A percentile compares a stretch with the other conserved stretches of the same genome.
These are phyloP conservation scores for Eupithecia pulchellata DNA, from an alignment of 2,888 invertebrate species.

Conservation along the genomic window DNA sequence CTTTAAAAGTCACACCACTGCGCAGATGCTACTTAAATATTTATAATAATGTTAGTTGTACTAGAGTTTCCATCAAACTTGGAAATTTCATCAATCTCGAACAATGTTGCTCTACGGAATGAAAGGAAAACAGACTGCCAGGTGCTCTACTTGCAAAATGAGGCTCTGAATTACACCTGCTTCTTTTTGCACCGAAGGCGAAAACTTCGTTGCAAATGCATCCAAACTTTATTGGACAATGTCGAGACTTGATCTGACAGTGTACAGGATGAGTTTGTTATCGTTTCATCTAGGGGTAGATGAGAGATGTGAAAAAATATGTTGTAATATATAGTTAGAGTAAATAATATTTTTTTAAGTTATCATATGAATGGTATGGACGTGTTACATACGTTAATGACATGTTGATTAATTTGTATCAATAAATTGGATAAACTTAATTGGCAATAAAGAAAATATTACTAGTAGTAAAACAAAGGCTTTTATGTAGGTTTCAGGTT, in stretches of 20 bases:
- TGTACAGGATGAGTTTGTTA: neutral
- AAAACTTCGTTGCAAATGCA: constrained; percentile 8
- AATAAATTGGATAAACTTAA: neutral
- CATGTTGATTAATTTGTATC: too few species aligned
- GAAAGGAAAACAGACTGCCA: constrained; percentile 14
- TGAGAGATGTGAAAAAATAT: too few species aligned
- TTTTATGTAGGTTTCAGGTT: neutral
- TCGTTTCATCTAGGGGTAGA: too few species aligned
- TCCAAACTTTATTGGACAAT: neutral
- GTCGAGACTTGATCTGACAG: neutral
- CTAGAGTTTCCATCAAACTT: neutral
- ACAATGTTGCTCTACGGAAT: constrained; percentile 10
- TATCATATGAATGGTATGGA: too few species aligned
- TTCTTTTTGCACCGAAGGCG: constrained; percentile 11
- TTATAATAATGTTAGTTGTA: neutral
- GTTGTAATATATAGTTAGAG: too few species aligned
- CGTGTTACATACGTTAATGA: too few species aligned
- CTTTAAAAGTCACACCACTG: neutral
- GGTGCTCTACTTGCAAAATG: constrained; percentile 1
- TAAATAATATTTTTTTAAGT: too few species aligned
- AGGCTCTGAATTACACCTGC: neutral
- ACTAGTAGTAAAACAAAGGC: neutral
- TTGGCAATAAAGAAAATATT: neutral
- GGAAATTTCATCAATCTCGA: constrained; percentile 3
- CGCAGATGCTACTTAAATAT: neutral